A percentile compares a stretch with the other conserved stretches of the same genome.
Evolutionary conservation across 2,113 vertebrate genomes (phyloP).

Genomic region (Elanus axillaris): DNA sequence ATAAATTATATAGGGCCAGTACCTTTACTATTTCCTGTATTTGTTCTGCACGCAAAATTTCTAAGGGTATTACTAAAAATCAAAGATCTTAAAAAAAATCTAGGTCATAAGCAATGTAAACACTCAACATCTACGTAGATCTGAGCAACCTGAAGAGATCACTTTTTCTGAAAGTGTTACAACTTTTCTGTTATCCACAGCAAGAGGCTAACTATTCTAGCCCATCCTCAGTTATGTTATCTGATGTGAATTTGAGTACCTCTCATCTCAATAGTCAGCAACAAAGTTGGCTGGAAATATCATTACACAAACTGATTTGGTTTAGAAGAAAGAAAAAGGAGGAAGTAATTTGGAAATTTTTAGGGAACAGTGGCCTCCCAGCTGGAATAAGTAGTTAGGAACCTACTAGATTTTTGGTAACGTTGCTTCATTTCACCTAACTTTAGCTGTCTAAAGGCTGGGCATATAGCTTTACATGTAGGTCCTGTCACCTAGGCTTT

Average conservation of each 20-base stretch:
- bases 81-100: not conserved
- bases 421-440: not conserved
- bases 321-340: not conserved
- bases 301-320: not conserved
- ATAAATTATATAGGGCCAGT: not conserved
- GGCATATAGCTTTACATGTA: not conserved
- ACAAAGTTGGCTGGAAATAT: not conserved
- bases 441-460: not conserved
- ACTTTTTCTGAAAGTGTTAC: not conserved
- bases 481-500: not conserved
- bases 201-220: not conserved
- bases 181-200: not conserved
- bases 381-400: not conserved
- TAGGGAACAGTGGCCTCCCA: not conserved
- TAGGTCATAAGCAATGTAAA: not conserved
- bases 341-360: not conserved
- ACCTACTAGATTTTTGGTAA: not conserved
- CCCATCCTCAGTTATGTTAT: not conserved
- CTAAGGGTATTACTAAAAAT: not conserved
- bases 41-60: not conserved
- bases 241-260: not conserved
- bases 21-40: not conserved
- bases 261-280: not conserved
- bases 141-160: not conserved
- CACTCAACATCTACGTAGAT: not conserved